Percentiles rank a stretch among this genome's conserved stretches.
These are phyloP conservation scores for Taenaris catops DNA, from an alignment of 2,888 invertebrate species.

Conservation along the genomic window DNA sequence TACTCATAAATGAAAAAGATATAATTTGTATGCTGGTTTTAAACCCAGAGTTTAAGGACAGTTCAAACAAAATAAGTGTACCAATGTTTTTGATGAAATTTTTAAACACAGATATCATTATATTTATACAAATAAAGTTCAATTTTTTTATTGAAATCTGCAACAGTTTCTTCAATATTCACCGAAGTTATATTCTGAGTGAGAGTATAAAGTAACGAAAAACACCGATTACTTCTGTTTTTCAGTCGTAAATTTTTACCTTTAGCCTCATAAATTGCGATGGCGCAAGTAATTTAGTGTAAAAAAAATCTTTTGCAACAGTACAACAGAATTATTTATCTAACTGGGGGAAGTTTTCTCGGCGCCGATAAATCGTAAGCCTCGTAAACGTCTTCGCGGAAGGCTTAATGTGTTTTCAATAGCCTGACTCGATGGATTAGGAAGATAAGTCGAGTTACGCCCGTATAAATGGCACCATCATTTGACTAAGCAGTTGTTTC, in stretches of 20 bases:
- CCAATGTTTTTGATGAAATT: too few species aligned
- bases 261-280: constrained; percentile 14
- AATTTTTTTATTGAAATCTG: too few species aligned
- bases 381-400: constrained; percentile 45
- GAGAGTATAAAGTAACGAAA: too few species aligned
- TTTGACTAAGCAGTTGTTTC: constrained; percentile 13
- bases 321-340: constrained; percentile 28
- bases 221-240: constrained; percentile 2
- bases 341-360: constrained; percentile 28
- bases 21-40: too few species aligned
- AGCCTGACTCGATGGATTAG: constrained; percentile 44
- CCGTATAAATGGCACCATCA: constrained; percentile 12
- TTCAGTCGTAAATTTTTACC: constrained; percentile 11
- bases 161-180: too few species aligned
- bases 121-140: too few species aligned
- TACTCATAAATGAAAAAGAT: too few species aligned
- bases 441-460: constrained; percentile 34
- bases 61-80: too few species aligned
- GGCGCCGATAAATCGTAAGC: constrained; percentile 39
- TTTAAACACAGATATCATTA: too few species aligned
- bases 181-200: too few species aligned
- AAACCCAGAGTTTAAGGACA: too few species aligned
- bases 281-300: constrained; percentile 18
- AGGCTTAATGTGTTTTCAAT: constrained; percentile 52
- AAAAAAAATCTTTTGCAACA: constrained; percentile 21